Evolutionary conservation across 2,888 invertebrate genomes (phyloP).

Genomic region (Chydorus sphaericus): DNA sequence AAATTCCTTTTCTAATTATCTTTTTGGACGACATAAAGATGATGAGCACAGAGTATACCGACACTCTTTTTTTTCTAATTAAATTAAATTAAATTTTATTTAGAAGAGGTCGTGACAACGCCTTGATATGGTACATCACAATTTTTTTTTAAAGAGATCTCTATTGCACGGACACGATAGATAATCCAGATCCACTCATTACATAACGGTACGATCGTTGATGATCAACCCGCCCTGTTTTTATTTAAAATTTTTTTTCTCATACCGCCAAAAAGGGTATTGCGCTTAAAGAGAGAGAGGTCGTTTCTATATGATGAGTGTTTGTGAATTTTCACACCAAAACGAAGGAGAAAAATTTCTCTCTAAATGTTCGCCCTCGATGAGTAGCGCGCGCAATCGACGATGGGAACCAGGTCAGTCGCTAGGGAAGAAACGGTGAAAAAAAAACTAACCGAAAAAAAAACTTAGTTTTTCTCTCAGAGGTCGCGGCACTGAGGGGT

Average conservation of each 20-base stretch:
- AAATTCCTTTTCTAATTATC: too few relatives aligned
- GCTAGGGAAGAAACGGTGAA: neutral
- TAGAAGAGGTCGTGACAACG: too few relatives aligned
- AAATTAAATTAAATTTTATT: too few relatives aligned
- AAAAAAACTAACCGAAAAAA: too few relatives aligned
- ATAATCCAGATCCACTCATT: slow-evolving; percentile 2
- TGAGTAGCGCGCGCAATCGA: neutral
- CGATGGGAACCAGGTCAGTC: slow-evolving; percentile 8
- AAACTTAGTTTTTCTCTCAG: neutral
- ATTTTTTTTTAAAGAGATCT: too few relatives aligned
- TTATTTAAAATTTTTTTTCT: neutral
- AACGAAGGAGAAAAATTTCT: neutral
- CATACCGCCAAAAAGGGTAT: neutral
- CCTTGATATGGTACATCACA: too few relatives aligned
- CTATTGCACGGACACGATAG: neutral
- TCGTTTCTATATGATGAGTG: neutral
- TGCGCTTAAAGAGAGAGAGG: neutral
- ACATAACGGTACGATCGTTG: neutral
- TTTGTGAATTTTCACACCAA: slow-evolving; percentile 6
- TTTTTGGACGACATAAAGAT: too few relatives aligned
- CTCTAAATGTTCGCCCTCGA: slow-evolving; percentile 5
- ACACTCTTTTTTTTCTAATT: too few relatives aligned
- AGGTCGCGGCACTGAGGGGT: neutral
- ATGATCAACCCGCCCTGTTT: neutral
- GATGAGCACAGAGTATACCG: too few relatives aligned